A percentile compares a stretch with the other conserved stretches of the same genome.
Conservation (phyloP, 2,113 vertebrate genomes). For the Scytalopus superciliaris region DNA sequence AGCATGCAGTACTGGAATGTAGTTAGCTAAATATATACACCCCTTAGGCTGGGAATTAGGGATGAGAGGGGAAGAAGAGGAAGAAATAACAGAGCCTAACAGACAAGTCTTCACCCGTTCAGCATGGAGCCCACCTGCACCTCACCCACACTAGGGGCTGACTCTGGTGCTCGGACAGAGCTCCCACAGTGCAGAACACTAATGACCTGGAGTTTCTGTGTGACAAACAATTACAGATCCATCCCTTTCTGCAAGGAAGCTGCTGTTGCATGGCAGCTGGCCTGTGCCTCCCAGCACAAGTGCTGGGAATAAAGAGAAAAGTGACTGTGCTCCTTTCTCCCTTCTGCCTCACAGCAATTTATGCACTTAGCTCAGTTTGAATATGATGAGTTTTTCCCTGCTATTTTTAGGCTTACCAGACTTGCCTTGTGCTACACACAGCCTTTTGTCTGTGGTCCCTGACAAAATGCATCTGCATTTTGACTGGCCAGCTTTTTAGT, state of each 20-base stretch:
- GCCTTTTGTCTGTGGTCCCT: neutral
- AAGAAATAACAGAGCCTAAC: neutral
- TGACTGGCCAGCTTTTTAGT: rapidly evolving
- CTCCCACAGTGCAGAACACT: neutral
- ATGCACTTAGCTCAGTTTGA: neutral
- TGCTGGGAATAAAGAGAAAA: neutral
- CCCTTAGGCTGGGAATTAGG: neutral
- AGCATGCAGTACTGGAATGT: neutral
- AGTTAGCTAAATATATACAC: neutral
- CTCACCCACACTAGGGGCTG: neutral
- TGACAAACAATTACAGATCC: neutral
- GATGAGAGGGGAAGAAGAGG: neutral
- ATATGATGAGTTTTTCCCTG: neutral
- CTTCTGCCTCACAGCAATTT: neutral
- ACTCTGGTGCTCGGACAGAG: neutral
- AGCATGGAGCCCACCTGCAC: neutral
- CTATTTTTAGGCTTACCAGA: neutral
- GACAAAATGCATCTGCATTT: neutral
- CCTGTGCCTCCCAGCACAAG: neutral
- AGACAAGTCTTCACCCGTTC: neutral
- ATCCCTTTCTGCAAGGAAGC: neutral
- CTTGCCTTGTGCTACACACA: neutral
- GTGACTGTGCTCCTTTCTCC: neutral
- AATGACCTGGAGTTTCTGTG: neutral
- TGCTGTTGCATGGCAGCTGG: neutral